Evolutionary conservation across 1,140 invertebrate genomes (phyloP).

Genomic region (Heliconius melpomene): DNA sequence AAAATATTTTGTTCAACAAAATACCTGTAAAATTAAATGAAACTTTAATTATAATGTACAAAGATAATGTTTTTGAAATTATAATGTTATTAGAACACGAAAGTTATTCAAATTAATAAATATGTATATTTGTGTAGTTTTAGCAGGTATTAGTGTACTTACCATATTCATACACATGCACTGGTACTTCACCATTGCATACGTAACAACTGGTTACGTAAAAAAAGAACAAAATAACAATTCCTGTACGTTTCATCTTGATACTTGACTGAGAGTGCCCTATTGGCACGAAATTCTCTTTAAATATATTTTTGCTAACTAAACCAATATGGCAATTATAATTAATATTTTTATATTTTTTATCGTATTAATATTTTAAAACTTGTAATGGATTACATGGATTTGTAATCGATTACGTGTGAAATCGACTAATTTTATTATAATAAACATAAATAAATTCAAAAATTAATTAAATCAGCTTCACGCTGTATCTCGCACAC

Average conservation of each 20-base stretch:
- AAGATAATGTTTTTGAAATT: no score
- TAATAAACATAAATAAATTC: no score
- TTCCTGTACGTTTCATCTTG: background rate
- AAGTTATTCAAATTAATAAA: no score
- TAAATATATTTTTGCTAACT: background rate
- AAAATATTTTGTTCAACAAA: no score
- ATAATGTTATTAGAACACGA: no score
- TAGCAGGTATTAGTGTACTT: constrained; percentile 16
- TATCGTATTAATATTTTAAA: background rate
- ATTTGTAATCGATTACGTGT: background rate
- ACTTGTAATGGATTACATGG: constrained; percentile 12
- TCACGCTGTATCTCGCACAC: no score
- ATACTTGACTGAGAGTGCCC: background rate
- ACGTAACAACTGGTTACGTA: background rate
- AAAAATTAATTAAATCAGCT: no score
- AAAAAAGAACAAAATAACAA: background rate
- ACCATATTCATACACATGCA: constrained; percentile 42
- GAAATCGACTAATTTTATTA: background rate
- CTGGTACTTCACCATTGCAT: background rate
- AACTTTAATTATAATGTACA: no score
- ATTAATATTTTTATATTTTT: background rate
- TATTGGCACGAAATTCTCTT: background rate
- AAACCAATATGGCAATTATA: background rate
- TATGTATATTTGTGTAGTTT: no score
- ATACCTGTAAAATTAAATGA: no score